Conservation (phyloP, 92 coral and sea anemone genomes). For the Plumapathes pennacea region DNA sequence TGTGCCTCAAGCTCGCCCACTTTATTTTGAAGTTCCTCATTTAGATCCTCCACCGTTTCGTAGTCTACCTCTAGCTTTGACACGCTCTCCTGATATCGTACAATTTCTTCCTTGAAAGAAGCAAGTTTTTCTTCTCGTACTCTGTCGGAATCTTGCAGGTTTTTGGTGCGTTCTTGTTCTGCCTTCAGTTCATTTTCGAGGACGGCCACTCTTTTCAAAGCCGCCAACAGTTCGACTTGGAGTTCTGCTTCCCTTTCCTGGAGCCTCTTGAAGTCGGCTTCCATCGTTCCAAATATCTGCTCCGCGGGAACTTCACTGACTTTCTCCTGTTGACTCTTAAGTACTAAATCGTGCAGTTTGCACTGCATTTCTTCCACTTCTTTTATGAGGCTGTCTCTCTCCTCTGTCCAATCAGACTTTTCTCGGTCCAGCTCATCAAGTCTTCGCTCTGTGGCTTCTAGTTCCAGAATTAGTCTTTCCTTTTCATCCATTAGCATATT, state of each 20-base stretch:
- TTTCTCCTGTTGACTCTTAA: slow-evolving; percentile 73
- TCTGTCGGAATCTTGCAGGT: slow-evolving; percentile 51
- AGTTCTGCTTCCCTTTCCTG: slow-evolving; percentile 71
- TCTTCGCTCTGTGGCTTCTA: slow-evolving; percentile 62
- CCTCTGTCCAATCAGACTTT: slow-evolving; percentile 58
- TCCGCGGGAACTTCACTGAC: slow-evolving; percentile 77
- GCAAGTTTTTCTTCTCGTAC: slow-evolving; percentile 52
- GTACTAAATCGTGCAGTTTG: slow-evolving; percentile 78
- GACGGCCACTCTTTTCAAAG: slow-evolving; percentile 75
- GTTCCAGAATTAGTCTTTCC: slow-evolving; percentile 66
- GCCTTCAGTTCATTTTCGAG: slow-evolving; percentile 73
- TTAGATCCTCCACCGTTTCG: slow-evolving; percentile 55
- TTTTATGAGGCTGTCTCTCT: slow-evolving; percentile 60
- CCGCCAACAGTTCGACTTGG: slow-evolving; percentile 83
- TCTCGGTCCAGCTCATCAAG: slow-evolving; percentile 65
- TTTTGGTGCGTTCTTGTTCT: slow-evolving; percentile 53
- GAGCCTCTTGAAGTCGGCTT: slow-evolving; percentile 78
- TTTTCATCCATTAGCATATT: slow-evolving; percentile 82
- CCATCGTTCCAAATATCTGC: slow-evolving; percentile 78
- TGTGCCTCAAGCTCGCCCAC: slow-evolving; percentile 56
- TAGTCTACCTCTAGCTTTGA: slow-evolving; percentile 66
- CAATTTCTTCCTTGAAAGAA: slow-evolving; percentile 63
- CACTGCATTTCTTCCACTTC: slow-evolving; percentile 81
- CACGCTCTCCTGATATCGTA: slow-evolving; percentile 70
- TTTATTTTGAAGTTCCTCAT: slow-evolving; percentile 50